These are phyloP conservation scores for Bungarus multicinctus DNA, from an alignment of 2,113 vertebrate species.

Conservation along the genomic window DNA sequence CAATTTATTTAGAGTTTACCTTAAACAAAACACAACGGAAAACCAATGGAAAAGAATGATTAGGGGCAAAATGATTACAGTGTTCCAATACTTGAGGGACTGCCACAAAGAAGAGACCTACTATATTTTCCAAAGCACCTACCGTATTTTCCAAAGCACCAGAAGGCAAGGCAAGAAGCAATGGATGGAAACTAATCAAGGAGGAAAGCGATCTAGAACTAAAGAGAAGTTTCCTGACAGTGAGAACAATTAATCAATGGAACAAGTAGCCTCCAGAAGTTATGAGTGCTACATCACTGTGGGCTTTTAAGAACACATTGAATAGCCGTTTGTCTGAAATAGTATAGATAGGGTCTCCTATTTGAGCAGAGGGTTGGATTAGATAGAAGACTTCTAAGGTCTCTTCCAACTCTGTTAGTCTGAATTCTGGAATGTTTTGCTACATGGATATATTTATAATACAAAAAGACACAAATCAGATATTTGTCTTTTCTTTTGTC, in stretches of 20 bases:
- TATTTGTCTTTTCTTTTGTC: rapidly evolving
- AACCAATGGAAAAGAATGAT: background rate
- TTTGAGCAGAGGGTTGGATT: background rate
- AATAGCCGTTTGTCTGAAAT: background rate
- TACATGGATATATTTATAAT: background rate
- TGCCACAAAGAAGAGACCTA: background rate
- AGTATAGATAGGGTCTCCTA: background rate
- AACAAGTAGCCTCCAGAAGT: background rate
- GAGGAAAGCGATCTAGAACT: background rate
- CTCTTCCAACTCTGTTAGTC: background rate
- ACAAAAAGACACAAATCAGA: too few species aligned
- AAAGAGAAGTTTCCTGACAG: background rate
- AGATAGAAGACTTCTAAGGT: background rate
- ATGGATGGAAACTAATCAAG: background rate
- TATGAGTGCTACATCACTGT: background rate
- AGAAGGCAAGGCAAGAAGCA: background rate
- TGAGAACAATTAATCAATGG: background rate
- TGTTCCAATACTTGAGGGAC: background rate
- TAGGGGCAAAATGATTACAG: background rate
- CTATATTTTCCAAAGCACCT: background rate
- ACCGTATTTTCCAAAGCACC: background rate
- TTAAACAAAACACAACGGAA: background rate
- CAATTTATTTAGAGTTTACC: background rate
- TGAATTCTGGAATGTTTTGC: background rate
- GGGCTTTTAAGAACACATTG: background rate